These are phyloP conservation scores for Cryptotermes secundus DNA, from an alignment of 1,140 invertebrate genomes.

Conservation along the genomic window DNA sequence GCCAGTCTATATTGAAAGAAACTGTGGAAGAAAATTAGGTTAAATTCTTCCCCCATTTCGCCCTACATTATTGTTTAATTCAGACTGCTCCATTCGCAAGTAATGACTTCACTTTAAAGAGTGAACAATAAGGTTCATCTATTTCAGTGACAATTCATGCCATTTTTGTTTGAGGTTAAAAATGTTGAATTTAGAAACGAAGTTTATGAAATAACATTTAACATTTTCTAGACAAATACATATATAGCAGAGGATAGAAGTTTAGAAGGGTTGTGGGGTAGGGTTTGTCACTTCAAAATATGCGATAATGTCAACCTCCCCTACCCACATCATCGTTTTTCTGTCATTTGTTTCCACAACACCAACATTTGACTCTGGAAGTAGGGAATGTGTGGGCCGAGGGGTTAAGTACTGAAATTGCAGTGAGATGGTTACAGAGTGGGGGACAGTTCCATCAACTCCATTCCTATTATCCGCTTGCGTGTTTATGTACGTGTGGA, in stretches of 20 bases:
- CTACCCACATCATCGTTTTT: neutral
- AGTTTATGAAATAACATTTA: neutral
- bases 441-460: neutral
- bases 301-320: neutral
- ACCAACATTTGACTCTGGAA: slow-evolving; percentile 1
- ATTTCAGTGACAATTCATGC: too few species aligned
- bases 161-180: too few species aligned
- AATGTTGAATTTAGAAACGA: too few species aligned
- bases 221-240: neutral
- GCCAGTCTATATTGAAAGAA: too few species aligned
- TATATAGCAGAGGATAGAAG: neutral
- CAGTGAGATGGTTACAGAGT: neutral
- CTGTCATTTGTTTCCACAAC: neutral
- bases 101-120: too few species aligned
- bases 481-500: neutral
- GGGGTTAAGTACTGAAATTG: slow-evolving; percentile 1
- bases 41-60: too few species aligned
- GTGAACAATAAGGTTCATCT: too few species aligned
- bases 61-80: too few species aligned
- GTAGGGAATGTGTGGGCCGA: neutral
- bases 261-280: neutral
- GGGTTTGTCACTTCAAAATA: neutral
- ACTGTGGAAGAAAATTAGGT: too few species aligned
- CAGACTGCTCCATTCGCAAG: too few species aligned
- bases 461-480: slow-evolving; percentile 7